Base-by-base conservation (phyloP, 2,888 invertebrate species). In the Ferdinandea cuprea region DNA sequence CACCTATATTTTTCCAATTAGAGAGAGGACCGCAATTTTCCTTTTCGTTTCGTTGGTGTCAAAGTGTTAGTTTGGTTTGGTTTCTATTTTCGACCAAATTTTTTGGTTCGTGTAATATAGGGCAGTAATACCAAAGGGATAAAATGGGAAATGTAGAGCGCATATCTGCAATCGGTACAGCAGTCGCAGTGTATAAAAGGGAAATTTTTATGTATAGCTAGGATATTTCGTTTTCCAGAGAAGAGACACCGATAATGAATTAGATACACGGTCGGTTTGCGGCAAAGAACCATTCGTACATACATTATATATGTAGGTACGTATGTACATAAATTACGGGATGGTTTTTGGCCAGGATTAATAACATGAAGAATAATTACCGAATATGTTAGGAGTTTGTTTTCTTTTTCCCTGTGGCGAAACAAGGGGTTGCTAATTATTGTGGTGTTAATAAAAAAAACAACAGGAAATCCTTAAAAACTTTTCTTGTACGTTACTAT, bases 81-180 rank as follows among this genome's bases (percentile, higher is more conserved):
- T 19, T 15, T 30, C 25, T 61, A 40, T 35, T 73, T 83, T 83
- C 72, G 77, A 83, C 83, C 83, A 83, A n/a, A 44, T 83, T 71
- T 2, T 5, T 5, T 17, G 9, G 5, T 44, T 25, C 11, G 40
- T 54, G 58, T 52, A 68, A 83, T 83, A 83, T 83, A 83, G 83
- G 83, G 72, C 83, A 83, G 83, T 78, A 83, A 77, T 61, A 68
- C 58, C 58, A 77, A 72, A 77, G 56, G 81, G 78, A 83, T 83
- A 68, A 78, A 78, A 50, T 83, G 78, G 78, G 72, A 72, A 83
- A 83, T 83, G 30, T 52, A 77, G 71, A 77, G 72, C 72, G 44
- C 50, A 83, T 83, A 83, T 83, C 83, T 83, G 83, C 83, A 83
- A 83, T 83, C 72, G 72, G 83, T 83, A 83, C 83, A 35, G 83